Conservation (phyloP, 2,888 invertebrate genomes). For the Pachymerium ferrugineum region DNA sequence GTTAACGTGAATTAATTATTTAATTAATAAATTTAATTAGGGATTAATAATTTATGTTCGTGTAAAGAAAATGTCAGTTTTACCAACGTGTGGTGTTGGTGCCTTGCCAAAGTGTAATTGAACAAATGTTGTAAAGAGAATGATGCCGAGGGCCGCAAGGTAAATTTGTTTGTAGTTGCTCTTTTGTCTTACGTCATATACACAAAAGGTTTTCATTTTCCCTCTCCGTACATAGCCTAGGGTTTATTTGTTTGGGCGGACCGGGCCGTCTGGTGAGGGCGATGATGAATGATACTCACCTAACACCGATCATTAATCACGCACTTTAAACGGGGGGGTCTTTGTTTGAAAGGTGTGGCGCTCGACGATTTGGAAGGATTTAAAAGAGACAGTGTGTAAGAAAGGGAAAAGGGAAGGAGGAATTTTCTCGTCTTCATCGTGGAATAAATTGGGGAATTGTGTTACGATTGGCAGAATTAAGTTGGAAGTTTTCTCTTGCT, state of each 20-base stretch:
- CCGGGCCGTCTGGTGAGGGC: conserved; percentile 15
- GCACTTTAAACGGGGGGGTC: conserved; percentile 10
- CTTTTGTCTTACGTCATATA: conserved; percentile 1
- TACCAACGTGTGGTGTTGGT: background rate
- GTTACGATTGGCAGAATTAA: background rate
- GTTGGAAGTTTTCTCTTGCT: background rate
- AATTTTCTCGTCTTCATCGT: background rate
- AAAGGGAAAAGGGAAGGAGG: background rate
- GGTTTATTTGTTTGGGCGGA: conserved; percentile 13
- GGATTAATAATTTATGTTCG: background rate
- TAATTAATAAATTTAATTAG: conserved; percentile 21
- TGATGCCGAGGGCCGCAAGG: background rate
- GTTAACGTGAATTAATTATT: conserved; percentile 18
- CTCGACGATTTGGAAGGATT: conserved; percentile 18
- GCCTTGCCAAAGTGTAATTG: conserved; percentile 3
- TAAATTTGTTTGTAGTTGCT: conserved; percentile 18
- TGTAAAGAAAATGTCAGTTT: conserved; percentile 17
- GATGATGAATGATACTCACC: conserved; percentile 18
- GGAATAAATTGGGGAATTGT: background rate
- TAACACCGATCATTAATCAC: conserved; percentile 21
- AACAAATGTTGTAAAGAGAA: background rate
- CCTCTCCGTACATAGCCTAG: background rate
- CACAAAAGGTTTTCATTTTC: background rate
- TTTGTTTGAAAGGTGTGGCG: conserved; percentile 21
- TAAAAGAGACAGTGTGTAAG: background rate